Evolutionary conservation across 2,797 vertebrate genomes (phyloP).

Genomic region (Sciurus carolinensis): DNA sequence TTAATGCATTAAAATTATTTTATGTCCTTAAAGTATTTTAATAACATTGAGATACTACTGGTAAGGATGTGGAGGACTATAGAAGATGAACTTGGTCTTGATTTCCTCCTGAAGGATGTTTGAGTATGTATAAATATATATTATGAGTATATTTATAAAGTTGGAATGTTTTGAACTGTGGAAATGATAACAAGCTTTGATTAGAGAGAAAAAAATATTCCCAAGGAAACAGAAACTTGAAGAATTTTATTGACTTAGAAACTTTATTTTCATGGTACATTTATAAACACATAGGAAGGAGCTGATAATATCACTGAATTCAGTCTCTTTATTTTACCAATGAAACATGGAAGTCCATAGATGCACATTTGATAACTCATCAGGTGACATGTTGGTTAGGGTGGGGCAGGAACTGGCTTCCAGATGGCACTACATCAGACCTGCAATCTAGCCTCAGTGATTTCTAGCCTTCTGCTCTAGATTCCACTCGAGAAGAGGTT

Average conservation of each 20-base stretch:
- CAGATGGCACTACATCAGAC: not conserved
- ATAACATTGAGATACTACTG: not conserved
- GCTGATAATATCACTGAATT: not conserved
- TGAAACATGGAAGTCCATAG: not conserved
- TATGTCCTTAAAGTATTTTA: not conserved
- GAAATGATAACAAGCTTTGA: conserved; percentile 24
- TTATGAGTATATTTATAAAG: not conserved
- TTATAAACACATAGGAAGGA: not conserved
- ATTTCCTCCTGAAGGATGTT: not conserved
- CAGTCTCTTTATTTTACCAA: not conserved
- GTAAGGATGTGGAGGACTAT: not conserved
- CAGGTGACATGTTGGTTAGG: not conserved
- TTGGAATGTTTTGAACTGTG: not conserved
- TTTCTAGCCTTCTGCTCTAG: not conserved
- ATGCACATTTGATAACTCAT: not conserved
- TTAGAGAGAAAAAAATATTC: not conserved
- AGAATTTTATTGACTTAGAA: conserved; percentile 15
- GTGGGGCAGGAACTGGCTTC: not conserved
- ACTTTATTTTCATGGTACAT: conserved; percentile 46
- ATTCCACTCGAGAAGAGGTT: not conserved
- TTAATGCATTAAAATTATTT: not conserved
- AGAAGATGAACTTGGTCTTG: conserved; percentile 30
- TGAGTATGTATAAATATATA: not conserved
- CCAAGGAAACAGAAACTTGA: not conserved
- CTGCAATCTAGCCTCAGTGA: not conserved